Base-by-base conservation (phyloP, 2,888 invertebrate genomes). In the Hirtodrosophila duncani region DNA sequence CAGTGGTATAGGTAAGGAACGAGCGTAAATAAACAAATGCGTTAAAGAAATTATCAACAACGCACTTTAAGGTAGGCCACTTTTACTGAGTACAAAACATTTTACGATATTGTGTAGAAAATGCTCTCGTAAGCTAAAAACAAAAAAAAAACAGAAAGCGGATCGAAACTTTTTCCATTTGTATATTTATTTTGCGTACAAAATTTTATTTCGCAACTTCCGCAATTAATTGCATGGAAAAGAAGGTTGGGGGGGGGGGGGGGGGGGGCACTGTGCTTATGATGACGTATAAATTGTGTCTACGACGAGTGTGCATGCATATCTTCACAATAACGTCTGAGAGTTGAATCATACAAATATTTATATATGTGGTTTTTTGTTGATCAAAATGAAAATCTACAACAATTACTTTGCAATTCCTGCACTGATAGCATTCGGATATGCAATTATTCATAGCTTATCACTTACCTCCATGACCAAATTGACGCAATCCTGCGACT, bases 401-500 rank as follows among this genome's bases (percentile, higher is more conserved):
- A n/a, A n/a, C n/a, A n/a, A n/a, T 52, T 17, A 14, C 36, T 13
- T 14, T 18, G 24, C 45, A 17, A 11, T 48, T 23, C 20, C 48
- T 20, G 11, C 9, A 14, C 6, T 27, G n/a, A 17, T 13, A 17
- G 10, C n/a, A 23, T 17, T 13, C 11, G 10, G 7, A 23, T 17
- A 7, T 27, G 10, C n/a, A 17, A 20, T 56, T 56, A 55, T 18
- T 44, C 56, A 55, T 11, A 13, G 7, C 14, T 42, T 23, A 53
- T 27, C 37, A 51, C 92, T 91, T 87, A 96, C 95, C 92, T 99
- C 99, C 98, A 99, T 99, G 80, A 99, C 97, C 81, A 99, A 92
- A 89, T 94, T 98, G 68, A 99, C 98, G 88, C 97, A 94, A 78
- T 94, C 93, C 63, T 93, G 90, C 52, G 97, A 96, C 89, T 99